Conservation (phyloP, 1,140 invertebrate species). For the Archivesica marissinica region DNA sequence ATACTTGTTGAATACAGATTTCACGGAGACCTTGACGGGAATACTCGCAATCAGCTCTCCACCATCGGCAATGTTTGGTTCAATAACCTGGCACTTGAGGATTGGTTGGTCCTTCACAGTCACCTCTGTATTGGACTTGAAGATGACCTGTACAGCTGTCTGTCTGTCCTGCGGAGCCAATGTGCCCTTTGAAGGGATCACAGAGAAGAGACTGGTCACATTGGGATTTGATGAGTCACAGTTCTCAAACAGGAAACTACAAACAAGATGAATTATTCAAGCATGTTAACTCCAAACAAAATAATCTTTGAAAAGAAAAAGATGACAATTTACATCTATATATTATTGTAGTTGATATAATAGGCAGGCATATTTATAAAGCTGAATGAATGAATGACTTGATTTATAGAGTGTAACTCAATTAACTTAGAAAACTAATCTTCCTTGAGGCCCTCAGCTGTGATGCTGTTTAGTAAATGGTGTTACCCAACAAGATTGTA, state of each 20-base stretch:
- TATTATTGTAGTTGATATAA: no score
- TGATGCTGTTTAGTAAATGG: no score
- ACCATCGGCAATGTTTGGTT: slow-evolving; percentile 80
- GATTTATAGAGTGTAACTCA: no score
- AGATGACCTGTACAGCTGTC: slow-evolving; percentile 80
- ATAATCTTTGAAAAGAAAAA: no score
- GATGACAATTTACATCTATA: no score
- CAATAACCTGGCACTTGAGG: slow-evolving; percentile 83
- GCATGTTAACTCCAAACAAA: no score
- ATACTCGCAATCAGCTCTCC: slow-evolving; percentile 83
- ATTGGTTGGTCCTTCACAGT: slow-evolving; percentile 81
- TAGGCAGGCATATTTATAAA: no score
- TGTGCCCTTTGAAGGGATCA: slow-evolving; percentile 78
- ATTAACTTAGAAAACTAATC: no score
- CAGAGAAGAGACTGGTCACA: slow-evolving; percentile 78
- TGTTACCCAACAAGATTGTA: no score
- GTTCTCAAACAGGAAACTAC: slow-evolving; percentile 81
- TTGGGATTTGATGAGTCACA: slow-evolving; percentile 73
- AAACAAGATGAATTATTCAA: no score
- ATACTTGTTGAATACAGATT: slow-evolving; percentile 83
- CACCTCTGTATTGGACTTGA: slow-evolving; percentile 81
- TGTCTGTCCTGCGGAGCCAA: slow-evolving; percentile 80
- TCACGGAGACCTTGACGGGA: slow-evolving; percentile 83
- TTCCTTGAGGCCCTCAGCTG: no score
- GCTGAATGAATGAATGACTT: no score